Conservation (phyloP, 1,140 invertebrate species). For the Protaetia brevitarsis region DNA sequence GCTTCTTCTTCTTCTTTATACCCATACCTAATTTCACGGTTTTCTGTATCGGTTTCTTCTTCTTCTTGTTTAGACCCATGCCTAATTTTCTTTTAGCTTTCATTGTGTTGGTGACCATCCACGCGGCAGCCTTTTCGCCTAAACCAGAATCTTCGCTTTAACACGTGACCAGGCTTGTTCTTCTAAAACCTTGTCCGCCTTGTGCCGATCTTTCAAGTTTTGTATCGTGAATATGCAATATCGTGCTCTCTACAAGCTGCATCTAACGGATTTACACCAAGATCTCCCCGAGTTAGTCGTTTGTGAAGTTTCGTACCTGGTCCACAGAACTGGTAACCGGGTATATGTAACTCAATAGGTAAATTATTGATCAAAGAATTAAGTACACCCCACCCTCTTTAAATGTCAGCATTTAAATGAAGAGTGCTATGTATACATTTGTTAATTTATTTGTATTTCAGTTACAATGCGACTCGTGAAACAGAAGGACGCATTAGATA, state of each 20-base stretch:
- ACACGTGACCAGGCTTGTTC: slow-evolving; percentile 45
- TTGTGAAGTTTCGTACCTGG: slow-evolving; percentile 34
- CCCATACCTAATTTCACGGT: slow-evolving; percentile 44
- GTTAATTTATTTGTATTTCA: not conserved
- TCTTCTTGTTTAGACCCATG: too few species aligned
- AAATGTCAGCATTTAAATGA: not conserved
- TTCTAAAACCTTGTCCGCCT: slow-evolving; percentile 46
- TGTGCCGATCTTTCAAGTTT: slow-evolving; percentile 43
- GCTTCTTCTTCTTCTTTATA: slow-evolving; percentile 31
- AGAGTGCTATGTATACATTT: not conserved
- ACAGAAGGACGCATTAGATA: not conserved
- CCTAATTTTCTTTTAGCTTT: slow-evolving; percentile 44
- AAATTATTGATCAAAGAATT: slow-evolving; percentile 45
- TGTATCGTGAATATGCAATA: slow-evolving; percentile 39
- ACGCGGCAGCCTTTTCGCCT: slow-evolving; percentile 43
- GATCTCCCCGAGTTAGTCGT: slow-evolving; percentile 31
- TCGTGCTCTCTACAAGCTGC: slow-evolving; percentile 37
- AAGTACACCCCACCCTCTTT: not conserved
- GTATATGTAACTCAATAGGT: slow-evolving; percentile 50
- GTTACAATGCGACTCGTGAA: not conserved
- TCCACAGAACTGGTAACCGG: slow-evolving; percentile 48
- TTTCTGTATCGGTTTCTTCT: too few species aligned
- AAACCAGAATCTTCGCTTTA: slow-evolving; percentile 43
- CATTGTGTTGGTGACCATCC: slow-evolving; percentile 39
- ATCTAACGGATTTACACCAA: slow-evolving; percentile 37